These are phyloP conservation scores for Drosophila ercepeae DNA, from an alignment of 1,140 invertebrate species.

Conservation along the genomic window DNA sequence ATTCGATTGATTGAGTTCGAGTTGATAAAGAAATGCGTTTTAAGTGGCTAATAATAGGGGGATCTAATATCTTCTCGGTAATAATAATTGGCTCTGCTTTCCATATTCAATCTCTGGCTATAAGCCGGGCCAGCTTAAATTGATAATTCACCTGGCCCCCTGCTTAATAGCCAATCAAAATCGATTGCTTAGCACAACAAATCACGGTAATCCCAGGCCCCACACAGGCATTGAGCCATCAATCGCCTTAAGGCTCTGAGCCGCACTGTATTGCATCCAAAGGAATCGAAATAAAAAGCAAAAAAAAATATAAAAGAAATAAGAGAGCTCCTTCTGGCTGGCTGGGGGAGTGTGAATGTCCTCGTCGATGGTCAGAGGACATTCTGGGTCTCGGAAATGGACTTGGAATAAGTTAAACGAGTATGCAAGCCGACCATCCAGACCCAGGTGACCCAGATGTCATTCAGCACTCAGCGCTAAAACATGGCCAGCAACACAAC, in stretches of 20 bases:
- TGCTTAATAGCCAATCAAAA: constrained; percentile 31
- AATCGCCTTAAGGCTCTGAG: constrained; percentile 32
- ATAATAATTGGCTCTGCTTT: constrained; percentile 4
- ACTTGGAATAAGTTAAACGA: constrained; percentile 52
- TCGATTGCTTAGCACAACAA: constrained; percentile 29
- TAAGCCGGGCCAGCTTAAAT: constrained; percentile 15
- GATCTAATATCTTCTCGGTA: neutral
- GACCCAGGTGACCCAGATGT: constrained; percentile 76
- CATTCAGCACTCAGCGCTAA: constrained; percentile 67
- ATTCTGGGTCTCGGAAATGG: constrained; percentile 3
- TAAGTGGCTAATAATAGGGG: neutral
- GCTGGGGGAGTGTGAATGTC: constrained; percentile 26
- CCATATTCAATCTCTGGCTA: neutral
- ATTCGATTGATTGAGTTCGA: neutral
- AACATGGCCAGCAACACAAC: constrained; percentile 58
- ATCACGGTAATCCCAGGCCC: constrained; percentile 27
- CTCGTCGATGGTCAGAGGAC: constrained; percentile 35
- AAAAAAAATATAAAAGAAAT: neutral
- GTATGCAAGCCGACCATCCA: constrained; percentile 8
- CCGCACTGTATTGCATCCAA: constrained; percentile 14
- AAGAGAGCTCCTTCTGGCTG: too few species aligned
- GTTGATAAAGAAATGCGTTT: neutral
- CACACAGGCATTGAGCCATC: constrained; percentile 32
- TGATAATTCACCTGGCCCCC: constrained; percentile 23
- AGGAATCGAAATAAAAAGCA: neutral